Evolutionary conservation across 1,140 invertebrate species (phyloP).

Genomic region (Aphis craccivora): DNA sequence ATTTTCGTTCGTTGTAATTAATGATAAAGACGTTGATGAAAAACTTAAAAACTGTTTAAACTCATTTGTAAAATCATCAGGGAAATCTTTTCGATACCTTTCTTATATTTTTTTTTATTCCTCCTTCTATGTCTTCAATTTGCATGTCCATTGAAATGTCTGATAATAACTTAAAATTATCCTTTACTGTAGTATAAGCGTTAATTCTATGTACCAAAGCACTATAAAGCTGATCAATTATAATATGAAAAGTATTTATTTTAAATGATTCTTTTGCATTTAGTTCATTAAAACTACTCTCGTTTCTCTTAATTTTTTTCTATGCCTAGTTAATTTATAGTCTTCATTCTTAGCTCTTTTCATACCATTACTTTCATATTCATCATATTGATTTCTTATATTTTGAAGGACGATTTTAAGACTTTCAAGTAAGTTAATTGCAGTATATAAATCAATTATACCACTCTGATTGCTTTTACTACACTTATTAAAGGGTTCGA

Average conservation of each 20-base stretch:
- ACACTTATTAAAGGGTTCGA: constrained; percentile 50
- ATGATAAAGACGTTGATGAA: constrained; percentile 16
- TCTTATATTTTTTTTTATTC: constrained; percentile 29
- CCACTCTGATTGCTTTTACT: background rate
- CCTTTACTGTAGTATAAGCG: background rate
- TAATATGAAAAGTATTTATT: constrained; percentile 8
- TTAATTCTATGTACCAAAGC: background rate
- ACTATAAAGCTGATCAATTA: constrained; percentile 36
- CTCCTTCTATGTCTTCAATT: constrained; percentile 31
- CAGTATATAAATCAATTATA: background rate
- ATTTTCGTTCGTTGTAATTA: background rate
- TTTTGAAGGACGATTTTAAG: constrained; percentile 18
- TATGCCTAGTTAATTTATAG: background rate
- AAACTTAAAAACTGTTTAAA: constrained; percentile 20
- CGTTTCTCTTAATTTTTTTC: constrained; percentile 17
- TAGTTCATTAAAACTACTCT: background rate
- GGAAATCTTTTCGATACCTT: constrained; percentile 44
- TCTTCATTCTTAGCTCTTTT: constrained; percentile 16
- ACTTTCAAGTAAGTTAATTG: constrained; percentile 22
- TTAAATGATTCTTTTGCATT: background rate
- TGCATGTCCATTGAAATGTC: background rate
- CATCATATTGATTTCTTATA: background rate
- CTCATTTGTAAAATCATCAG: constrained; percentile 32
- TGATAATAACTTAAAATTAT: constrained; percentile 37
- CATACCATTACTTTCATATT: background rate